Evolutionary conservation across 2,113 vertebrate species (phyloP), one percentile per base, ranked within the genome.

Genomic region (Macroglossus sobrinus): DNA sequence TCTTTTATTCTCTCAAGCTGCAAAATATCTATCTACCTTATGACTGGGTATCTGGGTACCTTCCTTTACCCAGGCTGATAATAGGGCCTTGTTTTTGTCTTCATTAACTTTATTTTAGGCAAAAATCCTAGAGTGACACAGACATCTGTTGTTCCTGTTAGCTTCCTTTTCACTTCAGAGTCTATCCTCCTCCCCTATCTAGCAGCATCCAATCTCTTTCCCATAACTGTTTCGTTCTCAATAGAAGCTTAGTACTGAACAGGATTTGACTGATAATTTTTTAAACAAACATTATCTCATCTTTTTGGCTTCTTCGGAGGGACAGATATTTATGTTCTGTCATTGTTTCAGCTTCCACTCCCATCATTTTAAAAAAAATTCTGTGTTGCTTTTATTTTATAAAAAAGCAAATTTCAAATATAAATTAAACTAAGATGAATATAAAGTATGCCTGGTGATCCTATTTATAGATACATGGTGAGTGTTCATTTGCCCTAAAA

Each of bases 401-500:
- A 53, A 96, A 94, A 86, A 95, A 91, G 33, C 12, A 93, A 28
- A 15, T 89, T 95, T 61, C 64, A 81, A 22, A 86, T 84, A 28
- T 89, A 72, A 33, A 84, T 68, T 45, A 45, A 89, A 30, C 7
- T 35, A 90, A 69, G 47, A 4, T 81, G 38, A 74, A 59, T 85
- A 38, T 28, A 63, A 55, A 64, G 38, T n/a, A 55, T 28, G 21
- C 1, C 30, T 26, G 45, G 33, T 40, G 55, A 16, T 30, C 40
- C 43, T 28, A 0, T 74, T 89, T 84, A 79, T 2, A 79, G 74
- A 84, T 80, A 22, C 47, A 74, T 53, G 7, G 1, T 0, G 1
- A 72, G 71, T 80, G 68, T 72, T 5, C 16, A 57, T 66, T 61
- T 66, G 30, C 78, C 84, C 92, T 96, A 98, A 89, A 98, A 98